These are phyloP conservation scores for Pseudomyrmex sp. DNA, from an alignment of 1,140 invertebrate species.

Conservation along the genomic window DNA sequence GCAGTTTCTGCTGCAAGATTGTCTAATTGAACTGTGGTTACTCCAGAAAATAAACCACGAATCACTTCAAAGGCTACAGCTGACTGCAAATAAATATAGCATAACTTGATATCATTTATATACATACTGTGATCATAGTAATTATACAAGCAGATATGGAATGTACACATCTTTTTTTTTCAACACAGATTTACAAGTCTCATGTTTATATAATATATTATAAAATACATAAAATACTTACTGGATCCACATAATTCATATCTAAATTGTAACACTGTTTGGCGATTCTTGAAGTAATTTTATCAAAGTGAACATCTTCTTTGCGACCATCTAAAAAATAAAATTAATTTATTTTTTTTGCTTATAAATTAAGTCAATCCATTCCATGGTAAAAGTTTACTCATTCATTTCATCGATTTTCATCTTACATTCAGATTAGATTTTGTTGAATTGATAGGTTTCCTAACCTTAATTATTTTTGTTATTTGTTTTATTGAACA, in stretches of 20 bases:
- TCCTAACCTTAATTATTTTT: too few relatives aligned
- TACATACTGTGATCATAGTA: too few relatives aligned
- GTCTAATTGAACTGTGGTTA: constrained; percentile 98
- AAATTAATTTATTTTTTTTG: background rate
- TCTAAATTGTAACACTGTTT: constrained; percentile 98
- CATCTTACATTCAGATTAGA: too few relatives aligned
- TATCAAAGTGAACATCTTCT: constrained; percentile 98
- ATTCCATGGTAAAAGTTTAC: background rate
- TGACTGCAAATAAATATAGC: constrained; percentile 85
- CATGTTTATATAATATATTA: background rate
- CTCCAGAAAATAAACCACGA: constrained; percentile 96
- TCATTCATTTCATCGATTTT: background rate
- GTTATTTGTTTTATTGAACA: too few relatives aligned
- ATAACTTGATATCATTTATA: too few relatives aligned
- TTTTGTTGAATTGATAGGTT: too few relatives aligned
- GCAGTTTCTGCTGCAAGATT: constrained; percentile 98
- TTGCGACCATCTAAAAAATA: constrained; percentile 92
- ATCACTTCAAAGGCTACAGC: constrained; percentile 96
- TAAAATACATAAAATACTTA: constrained; percentile 85
- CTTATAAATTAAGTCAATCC: constrained; percentile 20
- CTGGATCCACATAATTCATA: constrained; percentile 98
- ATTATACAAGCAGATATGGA: too few relatives aligned
- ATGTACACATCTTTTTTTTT: too few relatives aligned
- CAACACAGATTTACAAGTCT: background rate
- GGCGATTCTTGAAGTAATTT: constrained; percentile 98